Conservation (phyloP, 2,113 vertebrate genomes). For the Dipodomys ordii region DNA sequence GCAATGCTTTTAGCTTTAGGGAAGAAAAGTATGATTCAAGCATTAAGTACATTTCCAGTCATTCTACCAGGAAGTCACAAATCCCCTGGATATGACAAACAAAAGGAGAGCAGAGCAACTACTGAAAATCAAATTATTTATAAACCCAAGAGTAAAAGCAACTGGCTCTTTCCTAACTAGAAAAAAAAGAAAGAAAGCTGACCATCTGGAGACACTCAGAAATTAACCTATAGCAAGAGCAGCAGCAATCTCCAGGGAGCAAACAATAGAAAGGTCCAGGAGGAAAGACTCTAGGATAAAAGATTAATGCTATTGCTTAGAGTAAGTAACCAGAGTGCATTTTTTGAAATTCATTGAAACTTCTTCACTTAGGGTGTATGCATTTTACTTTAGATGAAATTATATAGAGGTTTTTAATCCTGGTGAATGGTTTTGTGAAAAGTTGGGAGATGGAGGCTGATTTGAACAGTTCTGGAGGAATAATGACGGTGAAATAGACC, state of each 20-base stretch:
- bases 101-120: neutral
- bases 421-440: neutral
- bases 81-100: neutral
- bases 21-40: neutral
- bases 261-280: neutral
- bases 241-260: neutral
- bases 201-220: slow-evolving; percentile 13
- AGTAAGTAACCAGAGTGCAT: neutral
- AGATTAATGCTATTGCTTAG: neutral
- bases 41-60: slow-evolving; percentile 27
- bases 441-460: neutral
- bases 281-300: neutral
- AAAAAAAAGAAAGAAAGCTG: neutral
- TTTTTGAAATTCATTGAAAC: slow-evolving; percentile 20
- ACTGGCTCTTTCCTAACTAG: neutral
- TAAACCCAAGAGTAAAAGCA: neutral
- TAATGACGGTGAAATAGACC: neutral
- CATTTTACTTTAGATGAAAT: neutral
- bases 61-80: slow-evolving; percentile 8
- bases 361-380: neutral
- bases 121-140: slow-evolving; percentile 19
- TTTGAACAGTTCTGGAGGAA: slow-evolving; percentile 4
- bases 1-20: neutral
- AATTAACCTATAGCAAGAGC: neutral
- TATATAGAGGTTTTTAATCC: neutral